These are phyloP conservation scores for Myripristis jacobus DNA, from an alignment of 2,797 vertebrate genomes.

Conservation along the genomic window DNA sequence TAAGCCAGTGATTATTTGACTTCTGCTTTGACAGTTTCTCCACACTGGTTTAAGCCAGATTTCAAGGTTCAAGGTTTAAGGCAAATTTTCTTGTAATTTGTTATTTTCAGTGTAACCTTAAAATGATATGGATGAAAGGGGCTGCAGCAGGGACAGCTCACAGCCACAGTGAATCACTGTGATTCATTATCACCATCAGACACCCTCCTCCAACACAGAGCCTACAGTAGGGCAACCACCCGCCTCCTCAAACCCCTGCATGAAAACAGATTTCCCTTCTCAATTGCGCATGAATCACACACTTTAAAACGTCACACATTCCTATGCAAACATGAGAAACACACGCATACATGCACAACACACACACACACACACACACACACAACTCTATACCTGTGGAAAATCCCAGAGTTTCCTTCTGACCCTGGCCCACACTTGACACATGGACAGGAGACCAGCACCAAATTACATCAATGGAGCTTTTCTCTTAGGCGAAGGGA, in stretches of 20 bases:
- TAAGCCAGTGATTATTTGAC: background rate
- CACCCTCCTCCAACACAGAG: conserved; percentile 5
- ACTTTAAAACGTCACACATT: conserved; percentile 64
- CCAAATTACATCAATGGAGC: conserved; percentile 85
- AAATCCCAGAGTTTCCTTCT: conserved; percentile 76
- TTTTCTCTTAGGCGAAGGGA: conserved; percentile 85
- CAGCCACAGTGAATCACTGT: background rate
- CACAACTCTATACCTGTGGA: conserved; percentile 62
- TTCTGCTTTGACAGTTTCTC: background rate
- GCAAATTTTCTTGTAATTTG: too few relatives aligned
- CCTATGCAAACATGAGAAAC: conserved; percentile 67
- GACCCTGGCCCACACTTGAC: conserved; percentile 71
- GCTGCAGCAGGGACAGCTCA: background rate
- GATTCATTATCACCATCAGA: conserved; percentile 12
- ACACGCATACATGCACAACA: conserved; percentile 38
- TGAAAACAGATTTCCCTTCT: conserved; percentile 79
- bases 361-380: conserved; percentile 24
- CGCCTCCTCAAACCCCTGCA: conserved; percentile 22
- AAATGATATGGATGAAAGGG: too few relatives aligned
- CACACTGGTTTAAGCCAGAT: background rate
- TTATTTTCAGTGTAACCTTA: background rate
- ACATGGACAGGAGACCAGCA: conserved; percentile 78
- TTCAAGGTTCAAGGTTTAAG: background rate
- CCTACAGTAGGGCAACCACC: conserved; percentile 6
- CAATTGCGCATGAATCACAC: conserved; percentile 69